These are phyloP conservation scores for Chanos chanos DNA, from an alignment of 2,797 vertebrate genomes.

Conservation along the genomic window DNA sequence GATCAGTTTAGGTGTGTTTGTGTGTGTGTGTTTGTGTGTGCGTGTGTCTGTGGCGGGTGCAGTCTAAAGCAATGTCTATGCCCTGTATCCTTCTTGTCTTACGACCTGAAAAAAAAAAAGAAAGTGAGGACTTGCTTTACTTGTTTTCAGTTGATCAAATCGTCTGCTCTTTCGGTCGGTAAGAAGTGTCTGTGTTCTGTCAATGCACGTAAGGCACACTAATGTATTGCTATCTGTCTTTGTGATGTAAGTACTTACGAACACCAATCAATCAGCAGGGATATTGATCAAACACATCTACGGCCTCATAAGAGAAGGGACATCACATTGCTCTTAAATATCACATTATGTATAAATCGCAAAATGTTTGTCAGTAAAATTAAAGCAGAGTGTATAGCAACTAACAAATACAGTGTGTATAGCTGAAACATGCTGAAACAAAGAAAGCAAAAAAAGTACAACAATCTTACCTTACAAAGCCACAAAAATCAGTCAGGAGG, in stretches of 20 bases:
- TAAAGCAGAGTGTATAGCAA: conserved; percentile 6
- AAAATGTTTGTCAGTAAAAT: too few relatives aligned
- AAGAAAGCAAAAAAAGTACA: conserved; percentile 8
- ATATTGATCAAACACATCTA: too few relatives aligned
- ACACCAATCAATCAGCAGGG: too few relatives aligned
- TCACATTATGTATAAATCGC: too few relatives aligned
- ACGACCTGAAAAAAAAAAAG: too few relatives aligned
- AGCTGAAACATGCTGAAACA: background rate
- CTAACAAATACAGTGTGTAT: background rate
- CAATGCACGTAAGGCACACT: too few relatives aligned
- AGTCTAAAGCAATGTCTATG: conserved; percentile 3
- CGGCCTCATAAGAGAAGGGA: background rate
- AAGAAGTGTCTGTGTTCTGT: too few relatives aligned
- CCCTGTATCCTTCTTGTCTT: conserved; percentile 32
- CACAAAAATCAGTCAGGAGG: background rate
- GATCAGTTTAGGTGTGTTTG: background rate
- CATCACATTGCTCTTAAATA: background rate
- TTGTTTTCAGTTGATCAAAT: conserved; percentile 20
- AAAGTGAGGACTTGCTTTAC: conserved; percentile 14
- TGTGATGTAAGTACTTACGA: too few relatives aligned
- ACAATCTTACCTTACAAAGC: conserved; percentile 58
- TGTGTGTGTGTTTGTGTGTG: too few relatives aligned
- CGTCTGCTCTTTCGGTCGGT: too few relatives aligned
- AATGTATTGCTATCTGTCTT: too few relatives aligned
- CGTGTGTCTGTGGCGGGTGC: too few relatives aligned